Evolutionary conservation across 2,113 vertebrate species (phyloP), one percentile per base, ranked within the genome.

Genomic region (Cardinalis cardinalis): DNA sequence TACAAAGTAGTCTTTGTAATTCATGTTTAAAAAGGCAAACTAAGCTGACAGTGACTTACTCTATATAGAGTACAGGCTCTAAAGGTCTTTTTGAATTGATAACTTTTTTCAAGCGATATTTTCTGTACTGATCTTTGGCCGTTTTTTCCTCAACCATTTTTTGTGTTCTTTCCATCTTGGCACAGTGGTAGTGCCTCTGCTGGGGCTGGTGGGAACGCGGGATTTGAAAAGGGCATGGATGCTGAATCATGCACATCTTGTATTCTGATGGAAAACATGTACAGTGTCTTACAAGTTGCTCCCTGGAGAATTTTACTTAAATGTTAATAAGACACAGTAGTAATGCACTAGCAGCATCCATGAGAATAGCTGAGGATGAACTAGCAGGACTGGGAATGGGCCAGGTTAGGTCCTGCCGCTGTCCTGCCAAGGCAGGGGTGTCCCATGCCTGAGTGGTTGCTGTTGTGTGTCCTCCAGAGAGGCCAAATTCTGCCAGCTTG

Each of bases 181-280:
- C 74, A 73, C 36, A 55, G 29, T 1, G 4, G 28, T 72, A 72
- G 43, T 66, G 24, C 72, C 56, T 89, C 84, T 92, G 44, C 70
- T 90, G 81, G 77, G 40, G 23, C 40, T 49, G 49, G 17, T 86
- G 51, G 38, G 65, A 89, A 73, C 19, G 36, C 40, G 53, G 56
- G 71, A 79, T 89, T 84, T 81, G 63, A 41, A 88, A 93, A 88
- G 84, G 73, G 28, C 73, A 75, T 0, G 4, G 89, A 23, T 78
- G 44, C 80, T 92, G 91, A 95, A 78, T 93, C 84, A 92, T 41
- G 15, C 12, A 24, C 26, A 51, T 80, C 70, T 78, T 90, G 23
- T 77, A 56, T 78, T 78, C 52, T 49, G 29, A 36, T 49, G 65
- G 60, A 92, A 90, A 89, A 64, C 41, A 60, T 52, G 71, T 83